Evolutionary conservation across 2,797 vertebrate species (phyloP).

Genomic region (Micromesistius poutassou): DNA sequence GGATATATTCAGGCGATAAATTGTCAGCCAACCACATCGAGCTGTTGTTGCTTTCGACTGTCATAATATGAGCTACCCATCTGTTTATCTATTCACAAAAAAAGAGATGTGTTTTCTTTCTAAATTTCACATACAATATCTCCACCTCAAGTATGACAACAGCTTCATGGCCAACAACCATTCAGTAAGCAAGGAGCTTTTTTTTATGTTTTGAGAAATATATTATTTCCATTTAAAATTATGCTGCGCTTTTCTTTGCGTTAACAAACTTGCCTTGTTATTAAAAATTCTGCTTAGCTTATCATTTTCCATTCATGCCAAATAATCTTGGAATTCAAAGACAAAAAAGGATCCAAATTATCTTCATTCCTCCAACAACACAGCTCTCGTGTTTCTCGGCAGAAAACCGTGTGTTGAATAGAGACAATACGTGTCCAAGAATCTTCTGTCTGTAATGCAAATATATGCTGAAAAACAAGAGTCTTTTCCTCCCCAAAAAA

Average conservation of each 20-base stretch:
- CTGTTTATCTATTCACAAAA: background rate
- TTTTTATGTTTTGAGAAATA: background rate
- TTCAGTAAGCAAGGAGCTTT: background rate
- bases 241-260: background rate
- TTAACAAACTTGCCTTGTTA: background rate
- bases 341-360: background rate
- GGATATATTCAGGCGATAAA: background rate
- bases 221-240: background rate
- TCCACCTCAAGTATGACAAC: background rate
- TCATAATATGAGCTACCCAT: background rate
- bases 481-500: background rate
- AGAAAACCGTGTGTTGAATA: background rate
- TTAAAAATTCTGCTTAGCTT: background rate
- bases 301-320: background rate
- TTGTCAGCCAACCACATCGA: background rate
- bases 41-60: background rate
- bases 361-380: background rate
- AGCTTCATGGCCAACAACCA: background rate
- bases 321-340: background rate
- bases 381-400: background rate
- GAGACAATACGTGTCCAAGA: background rate
- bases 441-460: background rate
- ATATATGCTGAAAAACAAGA: background rate
- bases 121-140: background rate
- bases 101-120: background rate